Conservation (phyloP, 1,140 invertebrate species). For the Tetranychus urticae region DNA sequence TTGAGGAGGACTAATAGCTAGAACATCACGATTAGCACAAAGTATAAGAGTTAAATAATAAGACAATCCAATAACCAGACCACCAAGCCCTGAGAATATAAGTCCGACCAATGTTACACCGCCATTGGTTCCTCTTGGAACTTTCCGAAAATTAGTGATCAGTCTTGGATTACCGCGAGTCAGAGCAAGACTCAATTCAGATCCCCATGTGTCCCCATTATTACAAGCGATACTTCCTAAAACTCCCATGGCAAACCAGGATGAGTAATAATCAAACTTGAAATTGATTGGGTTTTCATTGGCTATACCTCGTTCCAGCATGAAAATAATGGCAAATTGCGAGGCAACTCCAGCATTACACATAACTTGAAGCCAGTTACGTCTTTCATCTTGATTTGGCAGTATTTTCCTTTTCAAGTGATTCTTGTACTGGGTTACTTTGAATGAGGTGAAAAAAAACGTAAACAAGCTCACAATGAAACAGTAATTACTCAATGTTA, state of each 20-base stretch:
- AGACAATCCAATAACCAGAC: conserved; percentile 40
- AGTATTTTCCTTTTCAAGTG: conserved; percentile 39
- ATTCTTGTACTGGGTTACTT: conserved; percentile 49
- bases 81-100: conserved; percentile 43
- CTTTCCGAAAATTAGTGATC: conserved; percentile 39
- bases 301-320: conserved; percentile 46
- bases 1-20: conserved; percentile 40
- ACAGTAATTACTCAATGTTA: conserved; percentile 50
- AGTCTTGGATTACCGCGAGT: conserved; percentile 40
- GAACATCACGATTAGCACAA: conserved; percentile 29
- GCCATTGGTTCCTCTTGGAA: conserved; percentile 39
- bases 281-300: conserved; percentile 57
- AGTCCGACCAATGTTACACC: conserved; percentile 45
- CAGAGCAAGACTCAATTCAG: conserved; percentile 57
- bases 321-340: conserved; percentile 47
- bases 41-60: conserved; percentile 43
- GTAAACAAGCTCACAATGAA: conserved; percentile 43
- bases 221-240: conserved; percentile 48
- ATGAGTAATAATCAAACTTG: conserved; percentile 41
- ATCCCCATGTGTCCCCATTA: conserved; percentile 76
- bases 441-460: conserved; percentile 58
- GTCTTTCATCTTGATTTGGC: conserved; percentile 50
- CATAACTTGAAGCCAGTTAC: conserved; percentile 72
- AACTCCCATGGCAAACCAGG: conserved; percentile 53
- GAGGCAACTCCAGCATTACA: conserved; percentile 72